A percentile compares a stretch with the other conserved stretches of the same genome.
phyloP scores from a whole-genome alignment of 2,797 vertebrate species.

The Cheirogaleus major region DNA sequence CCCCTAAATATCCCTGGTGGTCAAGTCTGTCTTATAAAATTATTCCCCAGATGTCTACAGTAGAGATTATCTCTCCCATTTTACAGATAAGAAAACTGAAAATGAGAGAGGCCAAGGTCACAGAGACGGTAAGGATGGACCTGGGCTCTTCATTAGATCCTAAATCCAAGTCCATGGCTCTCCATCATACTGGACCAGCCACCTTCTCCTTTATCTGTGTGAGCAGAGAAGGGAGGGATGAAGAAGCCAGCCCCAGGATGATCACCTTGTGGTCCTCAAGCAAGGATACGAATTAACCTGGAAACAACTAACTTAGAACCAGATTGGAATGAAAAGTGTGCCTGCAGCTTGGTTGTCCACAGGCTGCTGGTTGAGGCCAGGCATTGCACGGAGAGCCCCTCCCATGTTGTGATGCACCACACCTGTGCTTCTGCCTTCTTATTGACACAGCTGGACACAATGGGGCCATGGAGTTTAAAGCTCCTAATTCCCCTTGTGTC shows the following conservation, averaged over 20 bases:
- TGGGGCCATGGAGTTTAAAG: background rate
- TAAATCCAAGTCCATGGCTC: background rate
- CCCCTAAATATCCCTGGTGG: background rate
- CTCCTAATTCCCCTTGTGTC: background rate
- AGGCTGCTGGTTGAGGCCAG: background rate
- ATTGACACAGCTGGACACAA: background rate
- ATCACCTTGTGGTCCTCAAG: background rate
- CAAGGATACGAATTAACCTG: background rate
- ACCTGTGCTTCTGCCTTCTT: background rate
- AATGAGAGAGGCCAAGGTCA: background rate
- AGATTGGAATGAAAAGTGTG: background rate
- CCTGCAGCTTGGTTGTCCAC: background rate
- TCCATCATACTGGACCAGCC: background rate
- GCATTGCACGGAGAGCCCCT: accelerated
- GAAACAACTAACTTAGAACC: background rate
- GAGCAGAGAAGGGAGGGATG: background rate
- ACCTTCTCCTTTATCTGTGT: background rate
- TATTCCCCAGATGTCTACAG: background rate
- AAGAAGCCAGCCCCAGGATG: background rate
- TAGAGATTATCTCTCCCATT: background rate
- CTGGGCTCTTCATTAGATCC: background rate
- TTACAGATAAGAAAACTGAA: background rate
- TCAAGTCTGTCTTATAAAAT: background rate
- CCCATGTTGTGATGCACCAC: background rate
- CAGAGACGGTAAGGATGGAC: background rate